Conservation (phyloP, 1,140 invertebrate genomes). For the Leptinotarsa lineolata region DNA sequence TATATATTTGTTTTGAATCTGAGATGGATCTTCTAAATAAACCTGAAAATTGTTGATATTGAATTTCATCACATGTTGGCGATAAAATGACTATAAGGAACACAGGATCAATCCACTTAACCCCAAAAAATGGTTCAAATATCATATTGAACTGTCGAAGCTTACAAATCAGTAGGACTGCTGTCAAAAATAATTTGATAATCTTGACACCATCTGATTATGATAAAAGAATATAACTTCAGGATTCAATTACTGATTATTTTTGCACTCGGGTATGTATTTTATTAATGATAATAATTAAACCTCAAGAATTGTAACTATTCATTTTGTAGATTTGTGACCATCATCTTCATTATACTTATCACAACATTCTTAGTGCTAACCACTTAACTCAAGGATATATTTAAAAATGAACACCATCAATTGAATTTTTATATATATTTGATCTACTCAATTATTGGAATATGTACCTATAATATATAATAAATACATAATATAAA, state of each 20-base stretch:
- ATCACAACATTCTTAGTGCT: background rate
- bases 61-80: too few relatives aligned
- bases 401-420: background rate
- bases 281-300: background rate
- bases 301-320: background rate
- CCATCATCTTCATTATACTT: slow-evolving; percentile 1
- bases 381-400: background rate
- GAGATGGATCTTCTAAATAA: too few relatives aligned
- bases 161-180: background rate
- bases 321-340: slow-evolving; percentile 8
- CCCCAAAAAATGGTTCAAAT: background rate
- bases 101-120: background rate
- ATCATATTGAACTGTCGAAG: background rate
- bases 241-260: background rate
- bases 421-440: too few relatives aligned
- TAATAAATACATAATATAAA: background rate
- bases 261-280: background rate
- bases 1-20: too few relatives aligned
- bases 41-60: too few relatives aligned
- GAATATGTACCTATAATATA: too few relatives aligned
- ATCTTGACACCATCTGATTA: background rate
- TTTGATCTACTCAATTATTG: too few relatives aligned
- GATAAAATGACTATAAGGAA: too few relatives aligned
- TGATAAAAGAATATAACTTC: background rate
- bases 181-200: background rate